phyloP scores from a whole-genome alignment of 2,888 invertebrate species.

The Pilophorus perplexus region DNA sequence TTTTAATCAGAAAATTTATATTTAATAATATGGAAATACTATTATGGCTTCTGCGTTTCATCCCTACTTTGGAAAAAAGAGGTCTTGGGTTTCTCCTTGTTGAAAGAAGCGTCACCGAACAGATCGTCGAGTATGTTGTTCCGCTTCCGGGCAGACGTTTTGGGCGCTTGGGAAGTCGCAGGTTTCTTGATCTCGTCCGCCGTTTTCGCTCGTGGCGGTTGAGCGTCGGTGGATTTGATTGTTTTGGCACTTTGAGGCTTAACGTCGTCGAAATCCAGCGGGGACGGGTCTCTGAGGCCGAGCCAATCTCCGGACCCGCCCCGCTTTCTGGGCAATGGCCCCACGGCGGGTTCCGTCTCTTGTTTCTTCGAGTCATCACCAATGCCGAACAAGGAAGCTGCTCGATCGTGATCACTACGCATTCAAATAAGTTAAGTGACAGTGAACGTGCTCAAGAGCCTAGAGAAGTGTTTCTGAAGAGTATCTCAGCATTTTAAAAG shows the following conservation, averaged over 20 bases:
- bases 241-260: constrained; percentile 8
- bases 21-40: too few species aligned
- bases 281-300: constrained; percentile 28
- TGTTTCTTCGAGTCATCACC: neutral
- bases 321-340: neutral
- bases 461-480: neutral
- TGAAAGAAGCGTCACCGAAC: constrained; percentile 32
- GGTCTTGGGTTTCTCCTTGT: constrained; percentile 20
- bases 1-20: too few species aligned
- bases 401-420: constrained; percentile 11
- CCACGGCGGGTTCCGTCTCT: neutral
- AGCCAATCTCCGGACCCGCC: constrained; percentile 37
- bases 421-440: too few species aligned
- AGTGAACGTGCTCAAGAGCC: too few species aligned
- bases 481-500: too few species aligned
- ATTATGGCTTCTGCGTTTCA: neutral
- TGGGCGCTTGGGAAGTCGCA: neutral
- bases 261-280: neutral
- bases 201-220: neutral
- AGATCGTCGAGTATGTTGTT: constrained; percentile 33
- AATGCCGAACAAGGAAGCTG: constrained; percentile 3
- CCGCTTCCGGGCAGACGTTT: constrained; percentile 2
- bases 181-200: too few species aligned
- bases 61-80: too few species aligned
- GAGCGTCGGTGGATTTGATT: neutral